Base-by-base conservation (phyloP, 23 tunicate genomes). In the Halocynthia aurantium region DNA sequence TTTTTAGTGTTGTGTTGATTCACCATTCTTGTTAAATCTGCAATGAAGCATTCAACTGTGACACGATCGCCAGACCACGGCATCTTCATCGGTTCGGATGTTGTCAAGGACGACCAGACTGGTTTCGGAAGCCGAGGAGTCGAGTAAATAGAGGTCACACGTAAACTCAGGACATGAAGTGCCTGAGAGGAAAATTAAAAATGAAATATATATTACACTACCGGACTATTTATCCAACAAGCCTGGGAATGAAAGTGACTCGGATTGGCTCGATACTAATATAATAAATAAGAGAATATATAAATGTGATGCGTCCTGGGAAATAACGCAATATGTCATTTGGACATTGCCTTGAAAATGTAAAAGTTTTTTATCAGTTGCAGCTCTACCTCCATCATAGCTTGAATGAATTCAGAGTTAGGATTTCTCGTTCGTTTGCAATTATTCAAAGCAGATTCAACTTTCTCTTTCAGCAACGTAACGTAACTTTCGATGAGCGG, bases 401-500 rank as follows among this genome's bases (percentile, higher is more conserved):
- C 22, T 18, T 77, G 81, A 31, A 52, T 75, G 52, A 91, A 85
- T 6, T 81, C 85, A n/a, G 55, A 8, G 62, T 81, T 86, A 8
- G 83, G 68, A 52, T 56, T 62, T 12, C 78, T 21, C 1, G 58
- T 53, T 74, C 57, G n/a, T 75, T 81, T 76, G 53, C 85, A 77
- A 53, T 53, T 74, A 31, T 74, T 74, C 65, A 74, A 53, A 11
- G 84, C 87, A 6, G 56, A 56, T 77, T 85, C 97, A 50, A 85
- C 78, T n/a, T 81, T 61, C 21, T 77, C 85, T 71, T 91, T 91
- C 79, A 91, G 64, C 49, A 50, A 72, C 12, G 90, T 91, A 69
- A 85, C 55, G 83, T 85, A 88, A 52, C 81, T 91, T 82, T 91
- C 97, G 62, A 91, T 69, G 5, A 91, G 76, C 7, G 97, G 97